Evolutionary conservation across 2,888 invertebrate species (phyloP), one percentile per base, ranked within the genome.

Genomic region (Hymenopus coronatus): DNA sequence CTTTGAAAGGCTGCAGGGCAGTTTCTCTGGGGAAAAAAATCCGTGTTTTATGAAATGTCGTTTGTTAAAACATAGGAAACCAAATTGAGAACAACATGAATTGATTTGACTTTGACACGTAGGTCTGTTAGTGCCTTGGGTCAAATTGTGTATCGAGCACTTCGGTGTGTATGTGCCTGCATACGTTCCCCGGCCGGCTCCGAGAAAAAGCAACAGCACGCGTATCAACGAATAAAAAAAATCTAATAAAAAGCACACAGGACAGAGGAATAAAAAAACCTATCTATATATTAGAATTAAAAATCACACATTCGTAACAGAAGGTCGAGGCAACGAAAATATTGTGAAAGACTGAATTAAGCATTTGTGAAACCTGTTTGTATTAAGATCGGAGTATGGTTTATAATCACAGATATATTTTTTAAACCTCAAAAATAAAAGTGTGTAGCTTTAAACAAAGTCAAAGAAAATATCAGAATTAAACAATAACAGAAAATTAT

Each of bases 41-140:
- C 54, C 54, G 54, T 87, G 70, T 87, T 87, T 28, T 28, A 82
- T 87, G 40, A 33, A 27, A 87, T 33, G 87, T 82, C 82, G 87
- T 82, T 87, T 87, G 87, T 87, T 87, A 87, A 82, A 87, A 82
- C 82, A 87, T 28, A 87, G 82, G 82, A 87, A 87, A 87, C 82
- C 81, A 87, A 82, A 87, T 40, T 87, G 87, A 87, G 87, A 82
- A 87, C 81, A 81, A 87, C 81, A 87, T 87, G 87, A 82, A 87
- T 87, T 87, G 87, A 87, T 87, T 87, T 82, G 82, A 87, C 82
- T 87, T 87, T 87, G 87, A 87, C 82, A 87, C 87, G 87, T 82
- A 82, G 87, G 40, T 87, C 81, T 82, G 82, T 87, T 82, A 87
- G 82, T n/a, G 87, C 87, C 87, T 82, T 87, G 82, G 87, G 87